Evolutionary conservation across 2,888 invertebrate genomes (phyloP).

Genomic region (Bedellia somnulentella): DNA sequence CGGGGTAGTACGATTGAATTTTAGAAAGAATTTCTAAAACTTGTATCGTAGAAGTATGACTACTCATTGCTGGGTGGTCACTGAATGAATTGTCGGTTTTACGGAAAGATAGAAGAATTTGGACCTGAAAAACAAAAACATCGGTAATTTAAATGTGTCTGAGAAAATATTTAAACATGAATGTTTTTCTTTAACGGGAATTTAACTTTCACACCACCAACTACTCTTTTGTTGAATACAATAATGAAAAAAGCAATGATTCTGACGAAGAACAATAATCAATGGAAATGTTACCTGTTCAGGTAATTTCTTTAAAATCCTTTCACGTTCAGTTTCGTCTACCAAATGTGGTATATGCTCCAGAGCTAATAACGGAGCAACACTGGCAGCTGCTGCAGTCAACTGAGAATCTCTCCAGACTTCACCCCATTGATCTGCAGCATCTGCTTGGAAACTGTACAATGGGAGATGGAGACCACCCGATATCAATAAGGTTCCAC

Average conservation of each 20-base stretch:
- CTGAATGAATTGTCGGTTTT: conserved; percentile 69
- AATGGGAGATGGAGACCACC: conserved; percentile 65
- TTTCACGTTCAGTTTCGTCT: conserved; percentile 51
- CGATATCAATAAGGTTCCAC: conserved; percentile 62
- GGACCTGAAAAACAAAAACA: conserved; percentile 40
- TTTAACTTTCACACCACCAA: background rate
- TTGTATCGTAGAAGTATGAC: conserved; percentile 62
- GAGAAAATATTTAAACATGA: background rate
- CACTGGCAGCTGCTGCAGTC: conserved; percentile 58
- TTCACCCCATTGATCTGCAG: conserved; percentile 37
- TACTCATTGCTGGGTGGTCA: conserved; percentile 65
- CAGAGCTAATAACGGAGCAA: conserved; percentile 60
- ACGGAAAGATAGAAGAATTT: conserved; percentile 63
- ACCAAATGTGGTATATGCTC: conserved; percentile 55
- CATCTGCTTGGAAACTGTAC: conserved; percentile 34
- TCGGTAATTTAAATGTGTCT: background rate
- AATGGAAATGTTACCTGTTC: conserved; percentile 43
- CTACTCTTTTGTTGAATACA: background rate
- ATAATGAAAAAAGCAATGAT: too few species aligned
- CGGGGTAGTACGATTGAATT: conserved; percentile 63
- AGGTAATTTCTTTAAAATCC: conserved; percentile 52
- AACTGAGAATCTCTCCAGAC: conserved; percentile 50
- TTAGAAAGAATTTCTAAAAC: conserved; percentile 63
- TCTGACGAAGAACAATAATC: too few species aligned
- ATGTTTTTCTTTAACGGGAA: background rate